Conservation (phyloP, 2,113 vertebrate species). For the Pseudonaja textilis region DNA sequence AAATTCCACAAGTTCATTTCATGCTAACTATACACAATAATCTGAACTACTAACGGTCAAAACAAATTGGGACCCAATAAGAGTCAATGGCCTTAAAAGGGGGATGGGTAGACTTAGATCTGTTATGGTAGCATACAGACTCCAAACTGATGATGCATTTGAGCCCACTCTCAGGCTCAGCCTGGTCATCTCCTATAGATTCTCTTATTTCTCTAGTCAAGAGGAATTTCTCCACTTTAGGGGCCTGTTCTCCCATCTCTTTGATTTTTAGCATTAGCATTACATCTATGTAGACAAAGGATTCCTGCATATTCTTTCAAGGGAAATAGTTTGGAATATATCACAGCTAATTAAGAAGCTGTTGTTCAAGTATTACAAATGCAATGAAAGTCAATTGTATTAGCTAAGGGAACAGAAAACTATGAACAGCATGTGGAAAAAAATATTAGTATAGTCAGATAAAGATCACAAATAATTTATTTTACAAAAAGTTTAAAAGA, state of each 20-base stretch:
- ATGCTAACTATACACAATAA: background rate
- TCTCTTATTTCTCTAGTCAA: background rate
- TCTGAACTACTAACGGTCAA: background rate
- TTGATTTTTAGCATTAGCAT: background rate
- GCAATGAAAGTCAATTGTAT: background rate
- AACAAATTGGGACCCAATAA: background rate
- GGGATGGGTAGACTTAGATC: background rate
- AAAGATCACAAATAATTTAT: background rate
- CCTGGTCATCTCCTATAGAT: background rate
- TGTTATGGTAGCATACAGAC: background rate
- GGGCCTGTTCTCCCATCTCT: background rate
- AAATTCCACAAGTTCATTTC: background rate
- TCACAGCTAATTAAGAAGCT: background rate
- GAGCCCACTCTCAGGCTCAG: background rate
- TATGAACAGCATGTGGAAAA: background rate
- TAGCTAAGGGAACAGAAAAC: background rate
- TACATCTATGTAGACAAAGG: background rate
- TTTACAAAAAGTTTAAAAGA: background rate
- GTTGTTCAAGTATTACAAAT: background rate
- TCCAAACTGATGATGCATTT: background rate
- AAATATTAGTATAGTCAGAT: background rate
- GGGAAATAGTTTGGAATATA: background rate
- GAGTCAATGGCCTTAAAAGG: background rate
- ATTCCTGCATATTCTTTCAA: background rate
- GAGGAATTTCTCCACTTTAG: background rate